Conservation (phyloP, 2,797 vertebrate genomes). For the Poeciliopsis gracilis region DNA sequence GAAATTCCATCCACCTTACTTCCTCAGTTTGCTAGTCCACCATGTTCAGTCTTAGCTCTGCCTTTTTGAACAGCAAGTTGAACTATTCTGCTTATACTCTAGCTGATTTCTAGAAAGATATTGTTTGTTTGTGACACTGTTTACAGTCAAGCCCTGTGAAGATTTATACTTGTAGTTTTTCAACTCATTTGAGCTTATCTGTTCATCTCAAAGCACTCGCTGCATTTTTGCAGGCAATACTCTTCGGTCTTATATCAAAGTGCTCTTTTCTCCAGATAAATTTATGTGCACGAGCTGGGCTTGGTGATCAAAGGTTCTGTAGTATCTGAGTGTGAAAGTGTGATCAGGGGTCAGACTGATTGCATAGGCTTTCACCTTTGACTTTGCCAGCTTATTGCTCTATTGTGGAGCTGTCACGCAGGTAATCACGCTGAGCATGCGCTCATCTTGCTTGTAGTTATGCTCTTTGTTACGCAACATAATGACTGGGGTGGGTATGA, state of each 20-base stretch:
- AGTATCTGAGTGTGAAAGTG: slow-evolving; percentile 67
- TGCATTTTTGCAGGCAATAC: background rate
- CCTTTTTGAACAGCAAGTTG: background rate
- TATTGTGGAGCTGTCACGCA: slow-evolving; percentile 60
- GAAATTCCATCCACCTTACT: background rate
- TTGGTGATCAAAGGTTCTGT: slow-evolving; percentile 65
- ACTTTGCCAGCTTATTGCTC: slow-evolving; percentile 34
- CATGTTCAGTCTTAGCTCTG: background rate
- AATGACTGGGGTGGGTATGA: slow-evolving; percentile 55
- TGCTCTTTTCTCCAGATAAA: slow-evolving; percentile 14
- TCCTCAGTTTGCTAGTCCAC: background rate
- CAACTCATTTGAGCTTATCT: background rate
- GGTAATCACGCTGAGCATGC: slow-evolving; percentile 36
- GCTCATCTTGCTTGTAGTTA: slow-evolving; percentile 41
- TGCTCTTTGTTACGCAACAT: slow-evolving; percentile 60
- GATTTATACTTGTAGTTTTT: background rate
- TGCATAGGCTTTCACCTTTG: slow-evolving; percentile 60
- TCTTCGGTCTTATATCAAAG: background rate
- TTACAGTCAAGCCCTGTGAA: background rate
- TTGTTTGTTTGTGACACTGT: background rate
- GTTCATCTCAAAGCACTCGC: background rate
- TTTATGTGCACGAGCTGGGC: slow-evolving; percentile 36
- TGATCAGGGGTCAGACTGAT: slow-evolving; percentile 49
- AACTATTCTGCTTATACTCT: background rate
- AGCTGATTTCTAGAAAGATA: background rate